Base-by-base conservation (phyloP, 2,888 invertebrate species). In the Malthinus flaveolus region DNA sequence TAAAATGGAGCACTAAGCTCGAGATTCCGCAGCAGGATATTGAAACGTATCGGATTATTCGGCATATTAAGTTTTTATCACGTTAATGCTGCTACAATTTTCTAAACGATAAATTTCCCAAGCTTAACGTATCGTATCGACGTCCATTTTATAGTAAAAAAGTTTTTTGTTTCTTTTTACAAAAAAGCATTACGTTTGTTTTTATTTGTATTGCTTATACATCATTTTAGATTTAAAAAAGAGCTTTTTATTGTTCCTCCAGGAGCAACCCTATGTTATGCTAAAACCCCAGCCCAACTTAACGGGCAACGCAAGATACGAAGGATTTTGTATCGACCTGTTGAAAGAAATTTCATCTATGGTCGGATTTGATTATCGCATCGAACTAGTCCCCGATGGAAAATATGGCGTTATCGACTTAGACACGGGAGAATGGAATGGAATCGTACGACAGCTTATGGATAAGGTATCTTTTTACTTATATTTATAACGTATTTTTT, bases 341-440 rank as follows among this genome's bases (percentile, higher is more conserved):
- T 81, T 88, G 69, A 81, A 82, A 74, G 82, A 83, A 70, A 84
- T 88, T 68, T 84, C 87, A 59, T 78, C 77, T 60, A 83, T 84
- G 80, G 85, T 87, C 65, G 86, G 86, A 59, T 87, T 88, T 78
- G 83, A 85, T 73, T 88, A 87, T 77, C 82, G 82, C 66, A 85
- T 89, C 66, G 84, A 85, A 73, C 79, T 83, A 69, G 86, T 84
- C 61, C 86, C 84, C 11, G 84, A 87, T 74, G 84, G 85, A 67
- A 86, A 86, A 76, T 90, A 90, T 76, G 90, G 90, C 34, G 89
- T 86, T 51, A 86, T 85, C 72, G 87, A 90, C 79, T 83, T 86
- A 65, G 84, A 86, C 65, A 87, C 88, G 4, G 87, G 87, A 12
- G 85, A 89, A 76, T 90, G 89, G 89, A 89, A 89, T 73, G 87